Evolutionary conservation across 1,140 invertebrate genomes (phyloP).

Genomic region (Nixonia krombeini): DNA sequence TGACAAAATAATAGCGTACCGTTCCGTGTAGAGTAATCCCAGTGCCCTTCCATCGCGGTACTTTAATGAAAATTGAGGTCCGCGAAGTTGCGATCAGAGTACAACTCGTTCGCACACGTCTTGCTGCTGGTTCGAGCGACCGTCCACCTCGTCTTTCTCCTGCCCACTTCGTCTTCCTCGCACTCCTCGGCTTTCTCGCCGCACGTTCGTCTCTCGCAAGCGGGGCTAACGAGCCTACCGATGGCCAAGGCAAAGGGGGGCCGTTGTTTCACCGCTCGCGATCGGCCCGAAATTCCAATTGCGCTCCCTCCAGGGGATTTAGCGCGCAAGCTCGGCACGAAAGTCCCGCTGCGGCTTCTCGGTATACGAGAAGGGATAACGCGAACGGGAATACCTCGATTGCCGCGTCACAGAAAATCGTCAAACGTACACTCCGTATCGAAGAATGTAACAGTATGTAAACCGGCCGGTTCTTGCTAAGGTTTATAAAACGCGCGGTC

Average conservation of each 20-base stretch:
- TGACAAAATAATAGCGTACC: slow-evolving; percentile 53
- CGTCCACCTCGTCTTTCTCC: slow-evolving; percentile 7
- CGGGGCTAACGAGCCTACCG: not conserved
- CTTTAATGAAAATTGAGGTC: slow-evolving; percentile 62
- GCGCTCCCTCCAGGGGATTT: too few relatives aligned
- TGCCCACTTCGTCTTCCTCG: not conserved
- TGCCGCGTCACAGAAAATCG: slow-evolving; percentile 9
- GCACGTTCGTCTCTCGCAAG: not conserved
- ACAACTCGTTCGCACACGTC: slow-evolving; percentile 62
- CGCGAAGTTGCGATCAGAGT: slow-evolving; percentile 66
- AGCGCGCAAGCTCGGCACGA: too few relatives aligned
- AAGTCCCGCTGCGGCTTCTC: too few relatives aligned
- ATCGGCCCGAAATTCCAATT: too few relatives aligned
- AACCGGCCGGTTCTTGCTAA: slow-evolving; percentile 63
- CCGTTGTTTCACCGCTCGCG: too few relatives aligned
- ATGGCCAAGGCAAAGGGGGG: too few relatives aligned
- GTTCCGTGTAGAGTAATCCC: slow-evolving; percentile 63
- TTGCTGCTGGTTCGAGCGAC: slow-evolving; percentile 47
- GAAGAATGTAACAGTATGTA: slow-evolving; percentile 52
- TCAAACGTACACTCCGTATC: slow-evolving; percentile 32
- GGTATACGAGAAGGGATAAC: not conserved
- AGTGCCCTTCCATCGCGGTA: slow-evolving; percentile 57
- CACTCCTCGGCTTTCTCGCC: not conserved
- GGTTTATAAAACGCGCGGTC: slow-evolving; percentile 63
- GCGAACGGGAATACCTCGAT: not conserved